Percentiles rank a stretch among this genome's conserved stretches.
Evolutionary conservation across 2,888 invertebrate species (phyloP).

Genomic region (Stomorhina lunata): DNA sequence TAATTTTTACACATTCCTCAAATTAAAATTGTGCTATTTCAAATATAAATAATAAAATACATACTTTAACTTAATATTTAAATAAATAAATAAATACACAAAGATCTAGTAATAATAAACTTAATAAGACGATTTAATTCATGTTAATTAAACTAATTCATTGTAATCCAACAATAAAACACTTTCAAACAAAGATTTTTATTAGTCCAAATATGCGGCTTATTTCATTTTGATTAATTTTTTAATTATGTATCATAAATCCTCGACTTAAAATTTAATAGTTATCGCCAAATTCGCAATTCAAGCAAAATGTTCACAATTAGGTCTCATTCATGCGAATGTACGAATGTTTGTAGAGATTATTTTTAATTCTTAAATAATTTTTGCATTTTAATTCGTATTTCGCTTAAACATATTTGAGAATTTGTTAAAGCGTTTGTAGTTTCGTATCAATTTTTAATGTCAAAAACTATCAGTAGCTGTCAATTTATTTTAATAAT

Average conservation of each 20-base stretch:
- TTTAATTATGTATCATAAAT: neutral
- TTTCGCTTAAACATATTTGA: neutral
- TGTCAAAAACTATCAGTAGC: constrained; percentile 13
- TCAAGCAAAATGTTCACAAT: neutral
- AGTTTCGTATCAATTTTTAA: neutral
- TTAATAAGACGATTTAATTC: neutral
- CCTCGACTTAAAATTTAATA: neutral
- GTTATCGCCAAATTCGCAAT: neutral
- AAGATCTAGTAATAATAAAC: neutral
- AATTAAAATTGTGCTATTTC: neutral
- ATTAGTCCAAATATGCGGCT: neutral
- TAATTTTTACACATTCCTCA: constrained; percentile 14
- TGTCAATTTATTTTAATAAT: constrained; percentile 31
- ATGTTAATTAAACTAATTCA: neutral
- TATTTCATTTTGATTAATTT: neutral
- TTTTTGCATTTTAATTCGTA: neutral
- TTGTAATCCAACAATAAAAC: neutral
- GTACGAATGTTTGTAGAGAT: neutral
- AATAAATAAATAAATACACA: no score
- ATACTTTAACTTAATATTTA: no score
- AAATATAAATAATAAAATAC: no score
- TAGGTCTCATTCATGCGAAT: neutral
- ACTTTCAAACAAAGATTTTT: neutral
- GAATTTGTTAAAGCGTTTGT: neutral
- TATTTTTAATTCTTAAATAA: neutral